phyloP scores from a whole-genome alignment of 2,797 vertebrate genomes.

The Xiphophorus birchmanni region DNA sequence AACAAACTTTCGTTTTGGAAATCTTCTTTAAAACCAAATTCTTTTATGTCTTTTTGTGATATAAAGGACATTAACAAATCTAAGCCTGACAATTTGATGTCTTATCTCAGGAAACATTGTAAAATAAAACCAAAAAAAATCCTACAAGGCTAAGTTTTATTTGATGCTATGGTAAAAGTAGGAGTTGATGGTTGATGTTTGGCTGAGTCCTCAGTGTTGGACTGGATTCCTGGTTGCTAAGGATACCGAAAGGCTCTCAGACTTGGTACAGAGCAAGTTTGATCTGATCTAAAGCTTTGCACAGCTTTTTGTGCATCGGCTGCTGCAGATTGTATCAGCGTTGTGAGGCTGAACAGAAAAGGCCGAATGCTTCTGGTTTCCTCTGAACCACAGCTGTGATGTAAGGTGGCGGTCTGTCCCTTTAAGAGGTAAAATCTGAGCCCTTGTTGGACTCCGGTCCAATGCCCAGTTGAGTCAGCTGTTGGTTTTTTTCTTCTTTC shows the following conservation, averaged over 20 bases:
- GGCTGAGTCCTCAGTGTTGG: conserved; percentile 22
- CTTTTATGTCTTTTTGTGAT: background rate
- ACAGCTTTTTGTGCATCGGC: conserved; percentile 52
- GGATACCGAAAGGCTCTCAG: conserved; percentile 37
- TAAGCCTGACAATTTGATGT: background rate
- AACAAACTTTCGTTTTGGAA: too few species aligned
- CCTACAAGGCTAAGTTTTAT: background rate
- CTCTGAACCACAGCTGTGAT: conserved; percentile 62
- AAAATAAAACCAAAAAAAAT: background rate
- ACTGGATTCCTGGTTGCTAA: conserved; percentile 40
- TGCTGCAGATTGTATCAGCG: conserved; percentile 56
- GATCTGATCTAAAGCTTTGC: conserved; percentile 39
- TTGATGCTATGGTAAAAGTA: background rate
- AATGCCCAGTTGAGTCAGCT: conserved; percentile 42
- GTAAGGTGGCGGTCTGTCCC: conserved; percentile 46
- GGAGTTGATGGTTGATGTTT: background rate
- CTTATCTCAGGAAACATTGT: background rate
- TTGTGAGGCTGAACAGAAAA: conserved; percentile 51
- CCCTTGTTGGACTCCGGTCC: conserved; percentile 44
- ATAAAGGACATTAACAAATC: background rate
- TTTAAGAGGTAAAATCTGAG: conserved; percentile 57
- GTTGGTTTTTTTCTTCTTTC: background rate
- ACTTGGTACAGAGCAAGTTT: conserved; percentile 30
- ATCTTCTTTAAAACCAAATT: too few species aligned
- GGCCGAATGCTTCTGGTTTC: conserved; percentile 47